A percentile compares a stretch with the other conserved stretches of the same genome.
phyloP scores from a whole-genome alignment of 2,113 vertebrate species.

The Hippoglossus stenolepis region DNA sequence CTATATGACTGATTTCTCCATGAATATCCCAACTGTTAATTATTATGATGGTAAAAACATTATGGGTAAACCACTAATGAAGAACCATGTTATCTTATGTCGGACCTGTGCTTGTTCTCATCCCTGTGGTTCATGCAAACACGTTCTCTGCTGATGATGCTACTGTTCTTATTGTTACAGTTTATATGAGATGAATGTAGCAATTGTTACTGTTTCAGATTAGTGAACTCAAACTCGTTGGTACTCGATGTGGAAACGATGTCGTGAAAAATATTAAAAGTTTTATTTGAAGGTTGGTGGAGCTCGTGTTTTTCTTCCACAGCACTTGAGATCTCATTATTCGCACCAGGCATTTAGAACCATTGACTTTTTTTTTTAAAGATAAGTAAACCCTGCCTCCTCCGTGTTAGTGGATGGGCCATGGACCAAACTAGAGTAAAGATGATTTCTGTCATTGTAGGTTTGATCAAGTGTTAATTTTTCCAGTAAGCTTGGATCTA shows the following conservation, averaged over 20 bases:
- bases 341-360: no score
- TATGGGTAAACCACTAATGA: constrained; percentile 48
- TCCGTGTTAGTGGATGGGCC: no score
- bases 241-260: constrained; percentile 70
- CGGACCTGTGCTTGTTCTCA: constrained; percentile 17
- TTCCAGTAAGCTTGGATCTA: no score
- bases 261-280: constrained; percentile 76
- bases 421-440: no score
- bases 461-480: no score
- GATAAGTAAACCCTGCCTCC: no score
- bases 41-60: neutral
- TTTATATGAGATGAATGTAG: constrained; percentile 81
- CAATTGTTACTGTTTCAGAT: constrained; percentile 80
- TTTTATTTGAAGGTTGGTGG: constrained; percentile 62
- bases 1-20: constrained; percentile 12
- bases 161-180: constrained; percentile 80
- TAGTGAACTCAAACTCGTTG: constrained; percentile 46
- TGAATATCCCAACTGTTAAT: constrained; percentile 29
- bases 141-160: constrained; percentile 82
- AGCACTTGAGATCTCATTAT: no score
- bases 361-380: no score
- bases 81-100: constrained; percentile 21
- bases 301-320: constrained; percentile 28
- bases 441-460: no score
- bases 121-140: constrained; percentile 56